A percentile compares a stretch with the other conserved stretches of the same genome.
phyloP scores from a whole-genome alignment of 2,797 vertebrate genomes.

The Nyctibius grandis region DNA sequence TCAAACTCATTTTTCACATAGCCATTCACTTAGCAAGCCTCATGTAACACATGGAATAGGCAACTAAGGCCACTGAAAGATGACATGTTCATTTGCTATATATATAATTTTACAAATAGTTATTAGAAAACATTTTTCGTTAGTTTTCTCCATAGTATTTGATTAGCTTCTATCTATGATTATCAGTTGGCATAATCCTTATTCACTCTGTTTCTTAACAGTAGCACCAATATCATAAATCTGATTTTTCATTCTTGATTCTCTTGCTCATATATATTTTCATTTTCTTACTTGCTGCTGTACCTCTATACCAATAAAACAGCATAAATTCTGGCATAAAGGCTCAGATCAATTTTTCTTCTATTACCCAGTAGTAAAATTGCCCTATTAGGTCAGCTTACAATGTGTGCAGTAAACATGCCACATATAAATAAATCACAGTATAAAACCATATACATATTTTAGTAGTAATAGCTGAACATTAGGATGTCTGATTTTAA shows the following conservation, averaged over 20 bases:
- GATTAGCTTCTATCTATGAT: neutral
- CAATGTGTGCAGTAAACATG: neutral
- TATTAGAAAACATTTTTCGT: neutral
- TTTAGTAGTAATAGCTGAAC: neutral
- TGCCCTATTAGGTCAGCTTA: neutral
- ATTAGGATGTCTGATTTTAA: neutral
- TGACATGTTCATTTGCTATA: neutral
- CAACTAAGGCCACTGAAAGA: neutral
- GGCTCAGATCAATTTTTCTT: neutral
- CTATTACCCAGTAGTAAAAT: neutral
- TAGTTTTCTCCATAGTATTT: neutral
- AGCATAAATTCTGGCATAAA: neutral
- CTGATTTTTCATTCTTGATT: neutral
- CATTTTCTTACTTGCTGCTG: neutral
- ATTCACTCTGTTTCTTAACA: neutral
- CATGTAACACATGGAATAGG: neutral
- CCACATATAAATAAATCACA: conserved; percentile 26
- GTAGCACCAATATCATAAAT: neutral
- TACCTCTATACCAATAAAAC: neutral
- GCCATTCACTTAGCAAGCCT: neutral
- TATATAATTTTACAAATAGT: neutral
- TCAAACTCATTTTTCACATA: neutral
- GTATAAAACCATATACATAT: neutral
- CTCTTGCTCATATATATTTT: neutral
- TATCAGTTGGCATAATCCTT: neutral